Base-by-base conservation (phyloP, 1,140 invertebrate genomes). In the Meloidogyne hapla region DNA sequence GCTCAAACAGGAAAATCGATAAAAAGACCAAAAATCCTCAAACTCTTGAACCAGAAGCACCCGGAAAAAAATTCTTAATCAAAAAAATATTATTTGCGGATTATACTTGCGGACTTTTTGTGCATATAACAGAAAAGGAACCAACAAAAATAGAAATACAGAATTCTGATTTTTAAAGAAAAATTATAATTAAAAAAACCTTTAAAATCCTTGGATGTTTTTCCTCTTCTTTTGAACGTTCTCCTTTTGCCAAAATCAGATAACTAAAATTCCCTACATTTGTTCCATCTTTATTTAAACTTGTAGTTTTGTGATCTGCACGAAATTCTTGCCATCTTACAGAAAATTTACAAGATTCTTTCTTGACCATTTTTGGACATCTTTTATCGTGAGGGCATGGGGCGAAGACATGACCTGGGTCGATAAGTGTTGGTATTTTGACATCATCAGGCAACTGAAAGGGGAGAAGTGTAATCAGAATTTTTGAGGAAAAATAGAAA, bases 341-440 rank as follows among this genome's bases (percentile, higher is more conserved):
- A 26, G 28, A 65, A 33, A 81, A 82, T 25, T 69, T 75, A 28
- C 80, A 81, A 8, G 76, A 13, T 13, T 77, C 33, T 56, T 33
- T 33, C 40, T 81, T 64, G 21, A n/a, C 0, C 6, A 72, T 45
- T n/a, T 74, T 38, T 23, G 80, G 82, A 40, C 82, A 82, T 9
- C 74, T 73, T 61, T 72, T 45, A 74, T 82, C 81, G 64, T 82
- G 81, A 33, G 81, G 81, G 26, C 81, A 82, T 10, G 81, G 81
- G 1, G 81, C 81, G 69, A 78, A 83, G 2, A 82, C 81, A 42
- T 77, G 56, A 18, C 82, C 81, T 23, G 70, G 79, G 15, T 83
- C 81, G 1, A 81, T 23, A 21, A 42, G 62, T 68, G 81, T 82
- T 71, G 81, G 82, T 12, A 82, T 82, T 70, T 61, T 42, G 18